Evolutionary conservation across 64 coral and sea anemone species (phyloP).

Genomic region (Stichodactyla helianthus): DNA sequence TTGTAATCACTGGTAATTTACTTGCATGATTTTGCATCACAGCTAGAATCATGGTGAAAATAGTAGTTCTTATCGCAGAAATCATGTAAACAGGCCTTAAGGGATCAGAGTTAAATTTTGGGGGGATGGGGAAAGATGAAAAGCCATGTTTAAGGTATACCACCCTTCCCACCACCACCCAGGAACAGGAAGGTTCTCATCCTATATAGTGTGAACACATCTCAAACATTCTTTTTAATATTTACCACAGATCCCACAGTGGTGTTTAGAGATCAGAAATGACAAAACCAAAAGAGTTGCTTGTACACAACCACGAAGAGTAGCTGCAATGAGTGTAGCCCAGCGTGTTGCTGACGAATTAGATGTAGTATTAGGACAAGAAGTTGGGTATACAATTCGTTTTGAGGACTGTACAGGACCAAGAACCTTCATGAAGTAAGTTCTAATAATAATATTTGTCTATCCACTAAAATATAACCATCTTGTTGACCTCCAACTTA

Average conservation of each 20-base stretch:
- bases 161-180: too few relatives aligned
- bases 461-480: too few relatives aligned
- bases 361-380: slow-evolving; percentile 86
- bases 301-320: slow-evolving; percentile 89
- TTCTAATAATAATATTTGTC: neutral
- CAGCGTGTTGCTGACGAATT: slow-evolving; percentile 98
- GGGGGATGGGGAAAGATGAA: too few relatives aligned
- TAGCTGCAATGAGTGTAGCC: slow-evolving; percentile 98
- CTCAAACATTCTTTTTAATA: neutral
- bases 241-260: slow-evolving; percentile 79
- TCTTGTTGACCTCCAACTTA: too few relatives aligned
- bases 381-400: slow-evolving; percentile 98
- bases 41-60: too few relatives aligned
- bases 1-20: too few relatives aligned
- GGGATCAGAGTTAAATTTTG: neutral
- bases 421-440: slow-evolving; percentile 84
- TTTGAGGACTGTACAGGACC: slow-evolving; percentile 98
- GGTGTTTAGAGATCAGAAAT: slow-evolving; percentile 89
- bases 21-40: too few relatives aligned
- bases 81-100: too few relatives aligned
- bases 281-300: slow-evolving; percentile 92
- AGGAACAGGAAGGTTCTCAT: too few relatives aligned
- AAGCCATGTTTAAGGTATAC: too few relatives aligned
- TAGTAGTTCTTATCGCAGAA: too few relatives aligned
- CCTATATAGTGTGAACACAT: too few relatives aligned